phyloP scores from a whole-genome alignment of 2,888 invertebrate genomes.

The Schrankia costaestrigalis region DNA sequence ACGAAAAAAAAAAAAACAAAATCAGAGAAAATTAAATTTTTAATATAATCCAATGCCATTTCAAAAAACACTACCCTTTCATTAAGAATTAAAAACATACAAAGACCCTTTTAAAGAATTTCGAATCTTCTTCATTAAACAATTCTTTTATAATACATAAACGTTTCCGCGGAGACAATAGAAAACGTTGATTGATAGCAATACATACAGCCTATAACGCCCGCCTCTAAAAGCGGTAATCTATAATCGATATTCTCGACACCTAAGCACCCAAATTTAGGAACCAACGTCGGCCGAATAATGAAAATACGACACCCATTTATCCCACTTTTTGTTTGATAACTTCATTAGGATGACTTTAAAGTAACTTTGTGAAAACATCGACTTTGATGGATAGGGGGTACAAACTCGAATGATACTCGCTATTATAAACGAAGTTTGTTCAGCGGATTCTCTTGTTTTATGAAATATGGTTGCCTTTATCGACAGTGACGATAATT shows the following conservation, averaged over 20 bases:
- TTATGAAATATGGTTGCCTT: slow-evolving; percentile 66
- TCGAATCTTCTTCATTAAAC: slow-evolving; percentile 6
- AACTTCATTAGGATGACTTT: slow-evolving; percentile 35
- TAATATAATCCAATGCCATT: too few species aligned
- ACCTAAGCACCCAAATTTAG: slow-evolving; percentile 33
- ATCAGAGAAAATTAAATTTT: too few species aligned
- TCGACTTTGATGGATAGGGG: slow-evolving; percentile 50
- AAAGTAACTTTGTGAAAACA: slow-evolving; percentile 38
- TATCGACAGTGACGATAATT: slow-evolving; percentile 68
- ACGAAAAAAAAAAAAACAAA: too few species aligned
- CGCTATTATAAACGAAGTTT: slow-evolving; percentile 42
- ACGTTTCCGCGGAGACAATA: slow-evolving; percentile 28
- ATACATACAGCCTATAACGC: slow-evolving; percentile 19
- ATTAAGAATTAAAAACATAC: too few species aligned
- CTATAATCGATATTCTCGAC: slow-evolving; percentile 39
- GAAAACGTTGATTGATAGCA: slow-evolving; percentile 31
- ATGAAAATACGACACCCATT: slow-evolving; percentile 34
- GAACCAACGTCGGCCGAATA: slow-evolving; percentile 19
- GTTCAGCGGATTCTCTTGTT: slow-evolving; percentile 56
- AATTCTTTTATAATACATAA: slow-evolving; percentile 19
- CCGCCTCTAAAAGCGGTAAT: slow-evolving; percentile 33
- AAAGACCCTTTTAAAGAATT: slow-evolving; percentile 10
- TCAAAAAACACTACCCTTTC: too few species aligned
- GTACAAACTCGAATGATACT: slow-evolving; percentile 32
- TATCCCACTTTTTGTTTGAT: slow-evolving; percentile 34